A percentile compares a stretch with the other conserved stretches of the same genome.
Conservation (phyloP, 2,888 invertebrate species). For the Leucophenga montana region DNA sequence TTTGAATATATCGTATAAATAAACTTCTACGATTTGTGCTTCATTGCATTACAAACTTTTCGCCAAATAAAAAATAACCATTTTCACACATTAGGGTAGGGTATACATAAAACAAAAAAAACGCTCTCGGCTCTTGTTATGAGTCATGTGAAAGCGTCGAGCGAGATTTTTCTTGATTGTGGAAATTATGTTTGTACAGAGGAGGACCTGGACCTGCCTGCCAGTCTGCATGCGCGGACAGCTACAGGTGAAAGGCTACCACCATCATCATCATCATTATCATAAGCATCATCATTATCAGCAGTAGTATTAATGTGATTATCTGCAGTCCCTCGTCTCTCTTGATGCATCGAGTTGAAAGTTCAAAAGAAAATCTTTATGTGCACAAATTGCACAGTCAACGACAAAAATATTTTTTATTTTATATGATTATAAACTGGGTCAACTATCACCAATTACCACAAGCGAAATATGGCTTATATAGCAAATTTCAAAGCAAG, state of each 20-base stretch:
- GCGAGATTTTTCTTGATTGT: conserved; percentile 60
- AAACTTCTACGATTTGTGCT: too few relatives aligned
- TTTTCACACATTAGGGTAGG: too few relatives aligned
- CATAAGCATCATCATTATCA: conserved; percentile 55
- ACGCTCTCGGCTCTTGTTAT: conserved; percentile 59
- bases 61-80: too few relatives aligned
- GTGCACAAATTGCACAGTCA: conserved; percentile 23
- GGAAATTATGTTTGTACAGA: conserved; percentile 64
- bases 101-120: conserved; percentile 33
- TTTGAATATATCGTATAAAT: too few relatives aligned
- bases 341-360: conserved; percentile 58
- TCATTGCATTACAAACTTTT: too few relatives aligned
- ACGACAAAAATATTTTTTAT: conserved; percentile 19
- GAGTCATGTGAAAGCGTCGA: conserved; percentile 64
- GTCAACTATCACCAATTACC: conserved; percentile 57
- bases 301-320: conserved; percentile 60
- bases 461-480: background rate
- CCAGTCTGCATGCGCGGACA: conserved; percentile 32
- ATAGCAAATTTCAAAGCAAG: conserved; percentile 24
- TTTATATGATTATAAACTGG: conserved; percentile 63
- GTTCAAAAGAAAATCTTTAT: conserved; percentile 42
- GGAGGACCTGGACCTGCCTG: conserved; percentile 21
- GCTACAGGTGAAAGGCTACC: conserved; percentile 67
- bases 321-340: conserved; percentile 50
- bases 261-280: conserved; percentile 44